Conservation (phyloP, 2,113 vertebrate species). For the Sebastes fasciatus region DNA sequence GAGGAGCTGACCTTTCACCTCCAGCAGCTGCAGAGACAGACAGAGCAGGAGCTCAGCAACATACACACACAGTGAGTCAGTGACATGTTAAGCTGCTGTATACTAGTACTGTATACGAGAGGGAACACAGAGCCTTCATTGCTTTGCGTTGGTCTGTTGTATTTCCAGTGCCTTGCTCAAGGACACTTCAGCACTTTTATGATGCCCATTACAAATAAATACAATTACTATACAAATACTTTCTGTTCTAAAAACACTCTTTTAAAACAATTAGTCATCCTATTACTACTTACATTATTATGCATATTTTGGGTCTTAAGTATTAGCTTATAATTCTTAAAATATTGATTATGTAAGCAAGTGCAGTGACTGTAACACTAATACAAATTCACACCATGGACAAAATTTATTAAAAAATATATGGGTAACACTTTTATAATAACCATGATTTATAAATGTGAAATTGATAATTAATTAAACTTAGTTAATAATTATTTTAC, state of each 20-base stretch:
- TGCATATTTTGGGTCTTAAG: not conserved
- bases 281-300: no score
- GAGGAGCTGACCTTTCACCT: conserved; percentile 73
- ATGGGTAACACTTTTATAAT: no score
- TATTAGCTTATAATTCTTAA: not conserved
- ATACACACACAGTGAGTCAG: conserved; percentile 71
- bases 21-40: conserved; percentile 71
- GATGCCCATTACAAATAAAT: not conserved
- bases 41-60: conserved; percentile 76
- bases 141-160: not conserved
- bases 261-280: no score
- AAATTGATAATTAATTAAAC: no score
- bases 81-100: not conserved
- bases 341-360: not conserved
- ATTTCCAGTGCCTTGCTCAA: not conserved
- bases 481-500: no score
- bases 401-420: no score
- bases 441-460: no score
- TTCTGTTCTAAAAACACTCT: no score
- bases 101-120: not conserved
- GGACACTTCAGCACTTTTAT: not conserved
- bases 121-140: not conserved
- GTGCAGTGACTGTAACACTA: not conserved
- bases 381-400: not conserved
- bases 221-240: not conserved